Base-by-base conservation (phyloP, 2,888 invertebrate genomes). In the Rutpela maculata region DNA sequence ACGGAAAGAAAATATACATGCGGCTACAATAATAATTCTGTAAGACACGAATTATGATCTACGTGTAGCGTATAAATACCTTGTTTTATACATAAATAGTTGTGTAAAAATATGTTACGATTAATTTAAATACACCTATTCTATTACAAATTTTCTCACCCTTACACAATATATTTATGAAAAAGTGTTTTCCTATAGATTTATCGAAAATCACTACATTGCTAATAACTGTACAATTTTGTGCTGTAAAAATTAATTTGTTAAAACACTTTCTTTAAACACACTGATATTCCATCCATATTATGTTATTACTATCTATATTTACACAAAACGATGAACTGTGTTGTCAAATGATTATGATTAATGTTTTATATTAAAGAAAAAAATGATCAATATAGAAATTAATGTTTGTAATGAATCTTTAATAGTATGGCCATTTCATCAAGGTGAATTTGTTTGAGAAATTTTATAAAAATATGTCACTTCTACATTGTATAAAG, bases 31-130 rank as follows among this genome's bases (percentile, higher is more conserved):
- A 74, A 74, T 68, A 67, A 68, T 62, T 67, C 59, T 59, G 60
- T 68, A 79, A 78, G 72, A 78, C 75, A 77, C 69, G 79, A 80
- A 80, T 76, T 76, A 79, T 80, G 75, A 74, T 35, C 78, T 68
- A 74, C 71, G 26, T 70, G 71, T 79, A 77, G 74, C 78, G 73
- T 78, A 78, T 70, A 62, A 78, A 76, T 78, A 78, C 75, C 77
- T 80, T 83, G 80, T 75, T 84, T 84, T 84, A 82, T 85, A 84
- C 84, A 84, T 83, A 85, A 84, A 84, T 82, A 85, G 83, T 84
- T 83, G 85, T 85, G 85, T 85, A 85, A 85, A 85, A 85, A 85
- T 85, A 85, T 85, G 85, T 84, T 80, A 84, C 83, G 84, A 84
- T 84, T 83, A 85, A 84, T 84, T 84, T 84, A 84, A 85, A 84